Evolutionary conservation across 1,140 invertebrate species (phyloP).

Genomic region (Olivierus martensii): DNA sequence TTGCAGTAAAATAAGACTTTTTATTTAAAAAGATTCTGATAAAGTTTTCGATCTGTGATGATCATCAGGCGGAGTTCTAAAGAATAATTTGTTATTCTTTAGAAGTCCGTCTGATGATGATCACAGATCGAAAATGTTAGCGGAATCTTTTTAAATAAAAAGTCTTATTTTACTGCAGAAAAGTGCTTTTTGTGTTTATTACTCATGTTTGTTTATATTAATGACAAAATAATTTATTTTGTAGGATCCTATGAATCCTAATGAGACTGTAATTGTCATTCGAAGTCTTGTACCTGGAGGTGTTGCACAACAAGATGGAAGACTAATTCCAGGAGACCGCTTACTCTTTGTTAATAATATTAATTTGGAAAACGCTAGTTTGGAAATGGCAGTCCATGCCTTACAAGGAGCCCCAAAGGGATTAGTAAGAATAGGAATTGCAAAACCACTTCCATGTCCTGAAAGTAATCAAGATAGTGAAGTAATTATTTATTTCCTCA

Average conservation of each 20-base stretch:
- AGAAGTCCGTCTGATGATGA: no score
- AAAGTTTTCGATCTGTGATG: no score
- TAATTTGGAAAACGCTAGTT: constrained; percentile 79
- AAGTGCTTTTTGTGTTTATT: no score
- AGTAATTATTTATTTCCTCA: no score
- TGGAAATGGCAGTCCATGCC: constrained; percentile 93
- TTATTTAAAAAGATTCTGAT: no score
- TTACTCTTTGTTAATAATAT: constrained; percentile 93
- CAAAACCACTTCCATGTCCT: constrained; percentile 88
- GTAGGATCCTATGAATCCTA: constrained; percentile 87
- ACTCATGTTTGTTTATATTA: no score
- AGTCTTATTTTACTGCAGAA: no score
- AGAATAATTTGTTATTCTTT: no score
- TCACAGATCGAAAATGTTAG: no score
- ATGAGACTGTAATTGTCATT: constrained; percentile 96
- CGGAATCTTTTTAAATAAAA: no score
- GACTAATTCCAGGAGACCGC: constrained; percentile 91
- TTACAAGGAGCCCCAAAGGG: constrained; percentile 78
- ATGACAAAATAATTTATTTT: constrained; percentile 8
- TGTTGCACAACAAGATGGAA: constrained; percentile 85
- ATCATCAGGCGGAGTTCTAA: no score
- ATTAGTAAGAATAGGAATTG: constrained; percentile 84
- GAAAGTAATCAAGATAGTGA: constrained; percentile 22
- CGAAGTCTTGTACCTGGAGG: constrained; percentile 93
- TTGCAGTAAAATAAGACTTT: no score